Conservation (phyloP, 2,797 vertebrate genomes). For the Monodelphis domestica region DNA sequence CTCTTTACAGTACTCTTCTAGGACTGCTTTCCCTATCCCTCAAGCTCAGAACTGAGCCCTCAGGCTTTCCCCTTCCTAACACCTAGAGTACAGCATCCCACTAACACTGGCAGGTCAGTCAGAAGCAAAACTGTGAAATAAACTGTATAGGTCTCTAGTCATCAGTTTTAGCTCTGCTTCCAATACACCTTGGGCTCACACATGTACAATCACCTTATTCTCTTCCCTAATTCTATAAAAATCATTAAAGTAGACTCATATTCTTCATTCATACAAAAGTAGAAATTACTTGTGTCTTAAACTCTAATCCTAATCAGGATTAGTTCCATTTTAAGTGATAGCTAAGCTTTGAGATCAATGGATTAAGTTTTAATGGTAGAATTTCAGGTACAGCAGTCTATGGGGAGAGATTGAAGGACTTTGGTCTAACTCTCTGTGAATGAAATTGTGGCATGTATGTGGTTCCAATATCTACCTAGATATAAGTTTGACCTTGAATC, state of each 20-base stretch:
- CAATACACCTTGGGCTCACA: not conserved
- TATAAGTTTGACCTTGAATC: not conserved
- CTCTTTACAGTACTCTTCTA: not conserved
- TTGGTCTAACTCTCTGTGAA: not conserved
- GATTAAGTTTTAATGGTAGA: not conserved
- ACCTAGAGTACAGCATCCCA: not conserved
- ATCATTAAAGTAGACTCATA: not conserved
- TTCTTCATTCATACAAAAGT: not conserved
- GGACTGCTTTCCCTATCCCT: not conserved
- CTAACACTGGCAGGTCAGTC: not conserved
- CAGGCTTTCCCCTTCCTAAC: not conserved
- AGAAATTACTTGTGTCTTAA: not conserved
- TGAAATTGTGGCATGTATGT: not conserved
- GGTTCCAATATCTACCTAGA: not conserved
- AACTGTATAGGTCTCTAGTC: not conserved
- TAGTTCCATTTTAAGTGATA: not conserved
- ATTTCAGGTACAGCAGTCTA: not conserved
- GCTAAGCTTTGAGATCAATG: not conserved
- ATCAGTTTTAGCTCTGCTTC: not conserved
- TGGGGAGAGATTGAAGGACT: not conserved
- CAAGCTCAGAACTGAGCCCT: not conserved
- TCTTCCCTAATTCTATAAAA: not conserved
- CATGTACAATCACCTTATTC: not conserved
- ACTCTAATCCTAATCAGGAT: not conserved
- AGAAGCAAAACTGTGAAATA: not conserved